These are phyloP conservation scores for Catostylus mosaicus DNA, from an alignment of 30 jellyfish, hydroid and myxozoan genomes.

Conservation along the genomic window DNA sequence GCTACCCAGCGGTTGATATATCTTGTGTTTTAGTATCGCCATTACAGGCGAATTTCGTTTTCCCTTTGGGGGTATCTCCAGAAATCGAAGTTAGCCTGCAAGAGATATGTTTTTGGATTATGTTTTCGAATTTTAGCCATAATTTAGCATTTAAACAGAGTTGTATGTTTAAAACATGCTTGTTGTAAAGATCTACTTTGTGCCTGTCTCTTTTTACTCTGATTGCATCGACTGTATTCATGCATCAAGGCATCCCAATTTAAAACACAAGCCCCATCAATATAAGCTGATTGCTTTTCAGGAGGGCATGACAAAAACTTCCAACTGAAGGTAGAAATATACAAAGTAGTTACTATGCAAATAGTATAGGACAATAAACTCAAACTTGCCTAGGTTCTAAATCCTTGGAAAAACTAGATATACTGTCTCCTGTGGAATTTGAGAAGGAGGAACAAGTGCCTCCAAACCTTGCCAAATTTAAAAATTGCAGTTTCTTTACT, in stretches of 20 bases:
- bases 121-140: conserved; percentile 14
- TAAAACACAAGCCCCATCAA: not conserved
- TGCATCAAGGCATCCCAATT: not conserved
- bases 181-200: not conserved
- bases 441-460: no score
- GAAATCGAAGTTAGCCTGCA: not conserved
- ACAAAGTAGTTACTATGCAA: no score
- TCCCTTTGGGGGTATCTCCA: not conserved
- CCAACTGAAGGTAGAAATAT: no score
- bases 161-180: conserved; percentile 18
- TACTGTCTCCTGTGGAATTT: no score
- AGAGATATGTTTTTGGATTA: conserved; percentile 2
- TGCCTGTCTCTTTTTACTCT: no score
- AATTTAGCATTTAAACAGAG: conserved; percentile 5
- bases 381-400: no score
- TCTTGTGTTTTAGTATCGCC: conserved; percentile 4
- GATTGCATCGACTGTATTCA: no score
- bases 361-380: no score
- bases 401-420: no score
- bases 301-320: no score
- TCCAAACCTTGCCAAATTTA: no score
- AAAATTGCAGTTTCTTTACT: no score
- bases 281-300: not conserved
- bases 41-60: not conserved
- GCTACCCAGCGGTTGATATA: not conserved